phyloP scores from a whole-genome alignment of 2,113 vertebrate species.

The Syngnathus floridae region DNA sequence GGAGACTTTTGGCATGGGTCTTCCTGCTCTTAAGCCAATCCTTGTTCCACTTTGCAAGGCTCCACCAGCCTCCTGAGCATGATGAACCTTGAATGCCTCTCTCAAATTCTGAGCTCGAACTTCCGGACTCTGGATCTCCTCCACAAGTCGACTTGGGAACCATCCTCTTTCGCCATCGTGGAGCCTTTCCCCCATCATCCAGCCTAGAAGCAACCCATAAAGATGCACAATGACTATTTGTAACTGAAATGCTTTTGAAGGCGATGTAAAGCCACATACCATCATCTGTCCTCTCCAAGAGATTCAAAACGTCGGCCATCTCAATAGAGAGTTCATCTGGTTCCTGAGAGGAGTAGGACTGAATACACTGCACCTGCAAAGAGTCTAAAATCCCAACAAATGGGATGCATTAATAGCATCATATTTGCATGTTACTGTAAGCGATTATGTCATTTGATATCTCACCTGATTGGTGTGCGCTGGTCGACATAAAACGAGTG shows the following conservation, averaged over 20 bases:
- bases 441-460: constrained; percentile 53
- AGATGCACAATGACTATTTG: neutral
- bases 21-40: constrained; percentile 39
- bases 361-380: constrained; percentile 94
- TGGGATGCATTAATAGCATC: neutral
- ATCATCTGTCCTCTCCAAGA: constrained; percentile 86
- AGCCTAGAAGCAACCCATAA: constrained; percentile 67
- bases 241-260: neutral
- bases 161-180: constrained; percentile 93
- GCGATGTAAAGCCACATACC: constrained; percentile 61
- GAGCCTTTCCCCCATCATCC: constrained; percentile 91
- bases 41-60: constrained; percentile 23
- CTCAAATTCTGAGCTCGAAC: constrained; percentile 90
- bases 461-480: constrained; percentile 82
- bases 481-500: constrained; percentile 88
- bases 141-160: constrained; percentile 87
- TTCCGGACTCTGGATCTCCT: constrained; percentile 89
- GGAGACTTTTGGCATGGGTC: constrained; percentile 44
- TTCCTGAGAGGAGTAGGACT: constrained; percentile 87
- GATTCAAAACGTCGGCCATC: constrained; percentile 87
- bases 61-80: constrained; percentile 75
- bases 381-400: constrained; percentile 70
- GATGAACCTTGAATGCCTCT: constrained; percentile 87
- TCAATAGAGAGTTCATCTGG: constrained; percentile 91
- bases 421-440: neutral